These are phyloP conservation scores for Heliconius sara DNA, from an alignment of 2,888 invertebrate genomes.

Conservation along the genomic window DNA sequence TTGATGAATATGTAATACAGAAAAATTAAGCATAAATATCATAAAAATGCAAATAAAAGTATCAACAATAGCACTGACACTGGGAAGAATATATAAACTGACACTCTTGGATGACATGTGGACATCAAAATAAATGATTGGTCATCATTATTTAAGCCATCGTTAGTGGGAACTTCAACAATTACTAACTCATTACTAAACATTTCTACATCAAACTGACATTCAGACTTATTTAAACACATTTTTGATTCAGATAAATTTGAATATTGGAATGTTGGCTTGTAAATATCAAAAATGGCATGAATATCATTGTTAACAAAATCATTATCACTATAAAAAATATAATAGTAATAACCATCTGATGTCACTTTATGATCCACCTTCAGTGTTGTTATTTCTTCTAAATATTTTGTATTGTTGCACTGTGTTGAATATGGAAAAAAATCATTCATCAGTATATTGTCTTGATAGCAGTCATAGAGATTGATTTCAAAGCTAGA, in stretches of 20 bases:
- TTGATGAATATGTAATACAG: slow-evolving; percentile 69
- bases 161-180: slow-evolving; percentile 92
- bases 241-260: slow-evolving; percentile 86
- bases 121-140: slow-evolving; percentile 89
- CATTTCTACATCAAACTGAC: slow-evolving; percentile 88
- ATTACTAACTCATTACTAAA: slow-evolving; percentile 91
- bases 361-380: slow-evolving; percentile 88
- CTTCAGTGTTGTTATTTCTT: slow-evolving; percentile 85
- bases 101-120: slow-evolving; percentile 91
- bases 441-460: slow-evolving; percentile 88
- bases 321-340: slow-evolving; percentile 94
- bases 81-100: slow-evolving; percentile 91
- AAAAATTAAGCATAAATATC: slow-evolving; percentile 72
- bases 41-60: slow-evolving; percentile 92
- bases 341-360: slow-evolving; percentile 94
- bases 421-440: slow-evolving; percentile 89
- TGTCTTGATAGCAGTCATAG: slow-evolving; percentile 89
- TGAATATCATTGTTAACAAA: slow-evolving; percentile 91
- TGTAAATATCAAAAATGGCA: slow-evolving; percentile 92
- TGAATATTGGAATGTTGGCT: slow-evolving; percentile 91
- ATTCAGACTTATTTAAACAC: slow-evolving; percentile 91
- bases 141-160: slow-evolving; percentile 90
- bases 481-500: slow-evolving; percentile 93
- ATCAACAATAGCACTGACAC: slow-evolving; percentile 89
- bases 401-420: slow-evolving; percentile 87